Conservation (phyloP, 1,140 invertebrate species). For the Eumeta japonica region DNA sequence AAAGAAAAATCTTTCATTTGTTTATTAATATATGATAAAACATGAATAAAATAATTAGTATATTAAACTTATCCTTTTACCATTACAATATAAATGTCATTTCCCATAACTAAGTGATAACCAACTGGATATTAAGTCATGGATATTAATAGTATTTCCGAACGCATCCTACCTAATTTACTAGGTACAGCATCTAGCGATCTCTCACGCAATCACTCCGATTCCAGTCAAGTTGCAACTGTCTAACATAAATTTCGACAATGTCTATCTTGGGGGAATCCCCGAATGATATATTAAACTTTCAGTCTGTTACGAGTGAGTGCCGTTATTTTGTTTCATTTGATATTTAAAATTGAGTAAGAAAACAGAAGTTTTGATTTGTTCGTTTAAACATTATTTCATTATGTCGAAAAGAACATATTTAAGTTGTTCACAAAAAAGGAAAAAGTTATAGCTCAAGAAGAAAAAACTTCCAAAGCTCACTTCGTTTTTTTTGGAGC, state of each 20-base stretch:
- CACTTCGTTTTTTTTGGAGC: conserved; percentile 5
- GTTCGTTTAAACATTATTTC: no score
- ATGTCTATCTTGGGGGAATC: conserved; percentile 12
- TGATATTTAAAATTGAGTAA: conserved; percentile 1
- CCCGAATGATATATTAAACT: conserved; percentile 13
- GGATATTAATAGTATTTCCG: conserved; percentile 12
- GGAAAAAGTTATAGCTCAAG: no score
- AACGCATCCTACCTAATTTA: conserved; percentile 12
- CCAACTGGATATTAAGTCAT: no score
- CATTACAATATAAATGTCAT: no score
- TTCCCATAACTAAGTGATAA: no score
- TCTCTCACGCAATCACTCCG: conserved; percentile 10
- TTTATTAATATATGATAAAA: no score
- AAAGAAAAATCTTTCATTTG: no score
- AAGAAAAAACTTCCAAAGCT: conserved; percentile 10
- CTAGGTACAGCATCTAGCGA: conserved; percentile 10
- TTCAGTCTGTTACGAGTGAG: conserved; percentile 6
- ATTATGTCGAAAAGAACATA: no score
- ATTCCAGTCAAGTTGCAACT: conserved; percentile 12
- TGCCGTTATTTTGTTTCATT: no score
- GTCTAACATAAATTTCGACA: conserved; percentile 12
- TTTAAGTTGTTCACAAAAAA: no score
- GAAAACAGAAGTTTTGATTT: neutral
- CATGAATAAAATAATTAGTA: no score
- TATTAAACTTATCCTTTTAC: no score